phyloP scores from a whole-genome alignment of 2,113 vertebrate species.

The Empidonax alnorum region DNA sequence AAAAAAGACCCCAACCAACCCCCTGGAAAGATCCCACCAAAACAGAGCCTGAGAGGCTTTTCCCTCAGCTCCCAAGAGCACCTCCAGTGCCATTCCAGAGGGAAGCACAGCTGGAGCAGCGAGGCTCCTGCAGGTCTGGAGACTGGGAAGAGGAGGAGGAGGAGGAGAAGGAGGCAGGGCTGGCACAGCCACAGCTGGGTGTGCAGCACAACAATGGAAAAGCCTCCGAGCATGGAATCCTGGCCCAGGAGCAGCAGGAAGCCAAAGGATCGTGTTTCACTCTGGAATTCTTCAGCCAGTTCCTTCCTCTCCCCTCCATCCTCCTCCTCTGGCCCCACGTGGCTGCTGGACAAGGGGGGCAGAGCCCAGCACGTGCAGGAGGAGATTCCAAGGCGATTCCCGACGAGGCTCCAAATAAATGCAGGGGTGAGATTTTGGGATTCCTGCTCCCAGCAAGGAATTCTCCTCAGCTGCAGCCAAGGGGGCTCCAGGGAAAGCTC shows the following conservation, averaged over 20 bases:
- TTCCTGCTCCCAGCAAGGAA: not conserved
- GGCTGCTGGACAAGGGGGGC: accelerated
- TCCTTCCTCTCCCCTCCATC: not conserved
- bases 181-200: not conserved
- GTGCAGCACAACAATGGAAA: not conserved
- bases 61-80: not conserved
- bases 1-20: not conserved
- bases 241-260: not conserved
- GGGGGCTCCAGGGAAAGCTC: not conserved
- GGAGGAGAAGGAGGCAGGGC: not conserved
- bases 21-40: not conserved
- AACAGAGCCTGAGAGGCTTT: not conserved
- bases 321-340: not conserved
- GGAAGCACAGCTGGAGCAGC: not conserved
- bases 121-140: not conserved
- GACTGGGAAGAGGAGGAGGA: not conserved
- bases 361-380: accelerated
- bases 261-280: not conserved
- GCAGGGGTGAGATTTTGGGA: not conserved
- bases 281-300: slow-evolving; percentile 4
- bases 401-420: not conserved
- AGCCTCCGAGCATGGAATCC: not conserved
- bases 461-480: not conserved
- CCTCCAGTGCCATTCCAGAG: not conserved
- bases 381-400: not conserved